These are phyloP conservation scores for Drosophila sechellia DNA, from an alignment of 1,140 invertebrate species.

Conservation along the genomic window DNA sequence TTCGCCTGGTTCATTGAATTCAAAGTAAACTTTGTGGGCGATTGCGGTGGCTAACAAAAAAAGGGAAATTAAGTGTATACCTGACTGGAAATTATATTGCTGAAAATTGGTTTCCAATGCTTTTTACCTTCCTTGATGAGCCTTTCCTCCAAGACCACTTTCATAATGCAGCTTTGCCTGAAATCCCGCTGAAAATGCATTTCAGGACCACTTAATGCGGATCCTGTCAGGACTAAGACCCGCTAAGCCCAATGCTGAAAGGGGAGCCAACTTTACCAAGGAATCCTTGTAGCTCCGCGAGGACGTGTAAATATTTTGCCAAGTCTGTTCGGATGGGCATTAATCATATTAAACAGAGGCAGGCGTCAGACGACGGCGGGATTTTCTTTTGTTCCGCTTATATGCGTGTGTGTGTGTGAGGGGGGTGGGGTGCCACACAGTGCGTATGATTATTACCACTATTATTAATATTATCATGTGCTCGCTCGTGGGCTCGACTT, in stretches of 20 bases:
- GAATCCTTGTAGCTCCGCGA: slow-evolving; percentile 25
- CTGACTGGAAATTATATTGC: slow-evolving; percentile 6
- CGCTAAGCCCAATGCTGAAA: slow-evolving; percentile 42
- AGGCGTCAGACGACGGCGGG: slow-evolving; percentile 37
- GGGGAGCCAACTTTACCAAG: background rate
- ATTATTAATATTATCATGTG: slow-evolving; percentile 82
- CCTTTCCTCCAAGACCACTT: too few relatives aligned
- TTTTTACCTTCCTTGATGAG: too few relatives aligned
- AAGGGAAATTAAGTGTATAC: slow-evolving; percentile 10
- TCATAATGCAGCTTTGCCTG: too few relatives aligned
- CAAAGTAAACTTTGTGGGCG: slow-evolving; percentile 53
- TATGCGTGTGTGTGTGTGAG: background rate
- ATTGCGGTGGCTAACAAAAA: slow-evolving; percentile 7
- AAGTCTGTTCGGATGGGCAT: slow-evolving; percentile 55
- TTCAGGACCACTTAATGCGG: slow-evolving; percentile 21
- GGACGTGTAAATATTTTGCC: slow-evolving; percentile 76
- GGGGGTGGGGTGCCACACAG: slow-evolving; percentile 50
- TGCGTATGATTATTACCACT: slow-evolving; percentile 83
- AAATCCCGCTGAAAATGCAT: slow-evolving; percentile 17
- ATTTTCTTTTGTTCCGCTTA: slow-evolving; percentile 33
- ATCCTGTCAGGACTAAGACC: slow-evolving; percentile 37
- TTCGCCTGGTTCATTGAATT: slow-evolving; percentile 76
- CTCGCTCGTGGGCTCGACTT: slow-evolving; percentile 38
- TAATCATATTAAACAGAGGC: slow-evolving; percentile 76
- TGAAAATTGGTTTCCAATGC: background rate